Evolutionary conservation across 1,140 invertebrate genomes (phyloP).

Genomic region (Drosophila littoralis): DNA sequence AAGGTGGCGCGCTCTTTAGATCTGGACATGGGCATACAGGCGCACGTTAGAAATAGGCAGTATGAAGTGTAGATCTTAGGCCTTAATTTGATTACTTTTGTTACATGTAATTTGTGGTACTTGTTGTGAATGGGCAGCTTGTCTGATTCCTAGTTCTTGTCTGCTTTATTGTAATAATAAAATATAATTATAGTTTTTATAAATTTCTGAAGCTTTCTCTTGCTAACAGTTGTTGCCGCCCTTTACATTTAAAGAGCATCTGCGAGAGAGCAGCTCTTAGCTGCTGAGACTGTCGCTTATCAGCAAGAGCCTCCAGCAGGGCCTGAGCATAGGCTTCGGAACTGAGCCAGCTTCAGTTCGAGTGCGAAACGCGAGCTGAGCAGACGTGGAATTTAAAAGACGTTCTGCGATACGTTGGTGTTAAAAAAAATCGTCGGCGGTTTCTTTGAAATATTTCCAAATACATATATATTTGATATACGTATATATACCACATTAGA

Average conservation of each 20-base stretch:
- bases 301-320: slow-evolving; percentile 64
- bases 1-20: slow-evolving; percentile 43
- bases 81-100: slow-evolving; percentile 55
- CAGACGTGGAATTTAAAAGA: slow-evolving; percentile 48
- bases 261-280: slow-evolving; percentile 41
- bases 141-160: slow-evolving; percentile 49
- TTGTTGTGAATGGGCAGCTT: slow-evolving; percentile 50
- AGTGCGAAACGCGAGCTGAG: slow-evolving; percentile 53
- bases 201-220: neutral
- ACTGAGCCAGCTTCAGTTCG: slow-evolving; percentile 55
- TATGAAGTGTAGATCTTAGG: slow-evolving; percentile 29
- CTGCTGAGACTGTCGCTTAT: slow-evolving; percentile 53
- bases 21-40: slow-evolving; percentile 70
- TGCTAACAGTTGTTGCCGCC: neutral
- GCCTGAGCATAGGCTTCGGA: slow-evolving; percentile 49
- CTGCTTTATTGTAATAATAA: slow-evolving; percentile 49
- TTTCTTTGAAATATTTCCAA: slow-evolving; percentile 53
- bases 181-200: slow-evolving; percentile 33
- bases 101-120: slow-evolving; percentile 61
- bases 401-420: slow-evolving; percentile 28
- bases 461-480: slow-evolving; percentile 35
- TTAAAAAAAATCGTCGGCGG: slow-evolving; percentile 47
- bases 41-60: slow-evolving; percentile 42
- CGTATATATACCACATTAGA: slow-evolving; percentile 19
- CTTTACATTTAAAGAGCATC: slow-evolving; percentile 19